A percentile compares a stretch with the other conserved stretches of the same genome.
Evolutionary conservation across 1,140 invertebrate genomes (phyloP).

Genomic region (Danaus melanippus): DNA sequence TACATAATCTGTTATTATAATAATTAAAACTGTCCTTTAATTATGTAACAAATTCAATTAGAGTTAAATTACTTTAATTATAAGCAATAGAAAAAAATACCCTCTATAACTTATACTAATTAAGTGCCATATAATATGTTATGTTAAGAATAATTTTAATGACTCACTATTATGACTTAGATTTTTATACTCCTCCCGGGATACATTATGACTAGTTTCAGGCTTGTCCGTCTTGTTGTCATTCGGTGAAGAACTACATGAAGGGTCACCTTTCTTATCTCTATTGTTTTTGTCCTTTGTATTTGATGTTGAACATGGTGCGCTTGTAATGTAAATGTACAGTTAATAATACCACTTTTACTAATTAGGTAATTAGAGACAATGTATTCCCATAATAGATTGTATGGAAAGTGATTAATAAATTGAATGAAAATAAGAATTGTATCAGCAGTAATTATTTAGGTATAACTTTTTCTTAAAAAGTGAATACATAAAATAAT

Average conservation of each 20-base stretch:
- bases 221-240: slow-evolving; percentile 32
- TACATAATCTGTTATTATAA: no score
- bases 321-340: slow-evolving; percentile 14
- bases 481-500: background rate
- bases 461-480: no score
- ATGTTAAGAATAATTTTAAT: background rate
- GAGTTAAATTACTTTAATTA: no score
- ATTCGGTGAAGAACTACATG: slow-evolving; percentile 32
- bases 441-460: no score
- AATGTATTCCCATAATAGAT: no score
- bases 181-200: slow-evolving; percentile 40
- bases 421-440: no score
- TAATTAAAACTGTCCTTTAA: no score
- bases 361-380: no score
- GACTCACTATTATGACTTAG: slow-evolving; percentile 56
- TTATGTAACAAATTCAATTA: no score
- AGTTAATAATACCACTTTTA: no score
- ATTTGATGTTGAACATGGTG: slow-evolving; percentile 36
- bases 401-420: no score
- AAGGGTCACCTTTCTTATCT: slow-evolving; percentile 29
- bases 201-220: slow-evolving; percentile 61
- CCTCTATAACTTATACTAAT: background rate
- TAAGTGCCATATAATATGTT: background rate
- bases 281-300: slow-evolving; percentile 31
- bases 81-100: slow-evolving; percentile 2